Percentiles rank a stretch among this genome's conserved stretches.
Evolutionary conservation across 1,140 invertebrate genomes (phyloP).

Genomic region (Ostrea edulis): DNA sequence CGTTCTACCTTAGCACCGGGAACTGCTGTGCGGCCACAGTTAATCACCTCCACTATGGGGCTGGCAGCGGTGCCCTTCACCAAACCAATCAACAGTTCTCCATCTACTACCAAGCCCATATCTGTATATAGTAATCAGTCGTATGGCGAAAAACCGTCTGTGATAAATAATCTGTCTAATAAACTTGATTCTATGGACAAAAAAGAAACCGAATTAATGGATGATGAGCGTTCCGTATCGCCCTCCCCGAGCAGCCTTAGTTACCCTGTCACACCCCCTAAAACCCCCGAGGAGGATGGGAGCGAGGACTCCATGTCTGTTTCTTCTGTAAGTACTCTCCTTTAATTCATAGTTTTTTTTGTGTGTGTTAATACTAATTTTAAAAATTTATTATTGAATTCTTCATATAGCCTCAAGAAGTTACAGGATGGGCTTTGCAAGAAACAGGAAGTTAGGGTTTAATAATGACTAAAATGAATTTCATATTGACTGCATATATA

Average conservation of each 20-base stretch:
- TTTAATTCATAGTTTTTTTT: neutral
- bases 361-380: neutral
- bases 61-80: neutral
- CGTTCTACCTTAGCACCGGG: neutral
- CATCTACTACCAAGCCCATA: neutral
- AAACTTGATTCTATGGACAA: slow-evolving; percentile 37
- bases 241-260: slow-evolving; percentile 61
- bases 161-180: slow-evolving; percentile 27
- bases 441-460: too few species aligned
- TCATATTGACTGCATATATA: too few species aligned
- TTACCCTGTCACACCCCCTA: slow-evolving; percentile 70
- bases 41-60: neutral
- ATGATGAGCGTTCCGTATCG: slow-evolving; percentile 50
- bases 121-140: slow-evolving; percentile 30
- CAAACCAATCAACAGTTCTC: neutral
- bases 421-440: neutral
- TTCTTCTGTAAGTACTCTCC: slow-evolving; percentile 29
- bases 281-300: slow-evolving; percentile 68
- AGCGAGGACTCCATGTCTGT: slow-evolving; percentile 50
- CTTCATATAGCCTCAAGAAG: neutral
- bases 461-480: too few species aligned
- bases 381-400: neutral
- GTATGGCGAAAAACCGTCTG: slow-evolving; percentile 13
- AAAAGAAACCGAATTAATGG: slow-evolving; percentile 5
- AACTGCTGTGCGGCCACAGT: neutral